Evolutionary conservation across 1,140 invertebrate genomes (phyloP), one percentile per base, ranked within the genome.

Genomic region (Drosophila pruinosa): DNA sequence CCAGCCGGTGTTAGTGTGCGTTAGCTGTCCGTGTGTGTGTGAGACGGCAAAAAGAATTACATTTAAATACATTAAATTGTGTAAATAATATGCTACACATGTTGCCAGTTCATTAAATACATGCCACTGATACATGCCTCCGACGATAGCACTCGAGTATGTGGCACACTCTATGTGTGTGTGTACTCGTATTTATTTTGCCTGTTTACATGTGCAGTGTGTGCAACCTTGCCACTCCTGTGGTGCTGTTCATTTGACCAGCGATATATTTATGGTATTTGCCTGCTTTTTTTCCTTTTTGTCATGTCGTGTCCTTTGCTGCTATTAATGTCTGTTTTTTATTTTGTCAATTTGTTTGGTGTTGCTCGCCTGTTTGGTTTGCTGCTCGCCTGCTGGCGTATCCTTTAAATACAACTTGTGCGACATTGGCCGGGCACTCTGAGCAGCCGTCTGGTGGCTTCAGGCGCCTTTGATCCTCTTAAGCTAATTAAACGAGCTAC

Each of bases 41-140:
- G 31, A 15, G 52, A 10, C 26, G 17, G 47, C 39, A 75, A 80
- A 88, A 86, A 88, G 82, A 78, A 86, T 86, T 82, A 86, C 82
- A 86, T 86, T 83, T 89, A 86, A 86, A 86, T 88, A 88, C 82
- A 88, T 88, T 88, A 88, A 88, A 88, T 88, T 88, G 82, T 88
- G 82, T 88, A 88, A 88, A 88, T 88, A 88, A 88, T 88, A 88
- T 88, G 82, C 82, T 88, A 88, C 83, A 89, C 82, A 88, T 88
- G 82, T 89, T 88, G 82, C 82, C 82, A 88, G 78, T 88, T 89
- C 83, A 88, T 88, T 88, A 88, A 88, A 82, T 88, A 88, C 83
- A 88, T 88, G 83, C 83, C 83, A 86, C 71, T 75, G 83, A 89
- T 89, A 88, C 78, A 88, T 83, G 78, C 74, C 67, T 17, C 75